Percentiles rank a stretch among this genome's conserved stretches.
Conservation (phyloP, 2,888 invertebrate species). For the Margaritifera margaritifera region DNA sequence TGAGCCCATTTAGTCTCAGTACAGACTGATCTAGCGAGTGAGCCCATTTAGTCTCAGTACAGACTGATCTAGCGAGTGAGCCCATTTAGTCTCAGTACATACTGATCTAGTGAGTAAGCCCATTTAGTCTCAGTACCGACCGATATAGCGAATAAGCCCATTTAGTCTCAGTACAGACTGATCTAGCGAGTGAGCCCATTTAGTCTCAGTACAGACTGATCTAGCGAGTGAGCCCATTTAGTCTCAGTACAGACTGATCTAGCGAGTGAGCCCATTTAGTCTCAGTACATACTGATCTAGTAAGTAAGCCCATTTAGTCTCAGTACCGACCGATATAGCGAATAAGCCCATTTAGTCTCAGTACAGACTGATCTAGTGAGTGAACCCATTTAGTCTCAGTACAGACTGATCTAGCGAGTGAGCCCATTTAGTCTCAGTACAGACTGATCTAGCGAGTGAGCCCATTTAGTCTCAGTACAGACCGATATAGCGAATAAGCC, state of each 20-base stretch:
- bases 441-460: no score
- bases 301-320: neutral
- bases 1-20: neutral
- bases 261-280: neutral
- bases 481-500: neutral
- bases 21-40: neutral
- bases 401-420: neutral
- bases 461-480: neutral
- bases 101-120: no score
- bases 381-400: neutral
- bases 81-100: no score
- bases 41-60: no score
- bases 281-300: no score
- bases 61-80: no score
- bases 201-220: neutral
- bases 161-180: no score
- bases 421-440: no score
- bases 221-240: neutral
- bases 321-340: neutral
- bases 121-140: neutral
- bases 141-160: no score
- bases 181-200: neutral
- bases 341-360: no score
- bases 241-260: no score
- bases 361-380: no score